Evolutionary conservation across 2,113 vertebrate genomes (phyloP).

Genomic region (Scophthalmus maximus): DNA sequence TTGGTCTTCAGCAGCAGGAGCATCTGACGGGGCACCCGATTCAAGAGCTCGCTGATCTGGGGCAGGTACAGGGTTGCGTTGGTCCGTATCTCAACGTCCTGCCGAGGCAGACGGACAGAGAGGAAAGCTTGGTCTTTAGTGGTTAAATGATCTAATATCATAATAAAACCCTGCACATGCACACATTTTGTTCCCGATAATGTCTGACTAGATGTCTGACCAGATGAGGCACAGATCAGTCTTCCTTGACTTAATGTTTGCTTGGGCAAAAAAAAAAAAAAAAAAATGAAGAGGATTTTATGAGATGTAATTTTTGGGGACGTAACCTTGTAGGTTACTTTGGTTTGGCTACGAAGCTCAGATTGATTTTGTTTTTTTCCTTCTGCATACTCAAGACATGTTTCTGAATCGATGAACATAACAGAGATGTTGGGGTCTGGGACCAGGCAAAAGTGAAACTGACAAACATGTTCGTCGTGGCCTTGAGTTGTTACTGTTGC

Average conservation of each 20-base stretch:
- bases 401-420: too few relatives aligned
- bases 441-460: too few relatives aligned
- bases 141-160: neutral
- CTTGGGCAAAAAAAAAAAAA: too few relatives aligned
- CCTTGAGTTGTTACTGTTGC: too few relatives aligned
- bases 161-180: neutral
- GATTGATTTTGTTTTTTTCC: too few relatives aligned
- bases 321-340: too few relatives aligned
- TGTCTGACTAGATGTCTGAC: neutral
- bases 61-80: constrained; percentile 92
- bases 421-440: too few relatives aligned
- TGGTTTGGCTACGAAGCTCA: too few relatives aligned
- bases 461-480: too few relatives aligned
- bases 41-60: constrained; percentile 94
- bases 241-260: neutral
- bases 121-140: neutral
- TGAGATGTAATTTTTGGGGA: too few relatives aligned
- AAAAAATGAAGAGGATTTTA: too few relatives aligned
- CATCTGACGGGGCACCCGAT: constrained; percentile 93
- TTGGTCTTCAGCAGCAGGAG: constrained; percentile 97
- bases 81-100: constrained; percentile 91
- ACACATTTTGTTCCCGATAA: neutral
- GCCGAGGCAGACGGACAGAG: constrained; percentile 1
- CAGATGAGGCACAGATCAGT: neutral
- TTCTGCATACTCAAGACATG: too few relatives aligned